Conservation (phyloP, 2,113 vertebrate species). For the Pholis gunnellus region DNA sequence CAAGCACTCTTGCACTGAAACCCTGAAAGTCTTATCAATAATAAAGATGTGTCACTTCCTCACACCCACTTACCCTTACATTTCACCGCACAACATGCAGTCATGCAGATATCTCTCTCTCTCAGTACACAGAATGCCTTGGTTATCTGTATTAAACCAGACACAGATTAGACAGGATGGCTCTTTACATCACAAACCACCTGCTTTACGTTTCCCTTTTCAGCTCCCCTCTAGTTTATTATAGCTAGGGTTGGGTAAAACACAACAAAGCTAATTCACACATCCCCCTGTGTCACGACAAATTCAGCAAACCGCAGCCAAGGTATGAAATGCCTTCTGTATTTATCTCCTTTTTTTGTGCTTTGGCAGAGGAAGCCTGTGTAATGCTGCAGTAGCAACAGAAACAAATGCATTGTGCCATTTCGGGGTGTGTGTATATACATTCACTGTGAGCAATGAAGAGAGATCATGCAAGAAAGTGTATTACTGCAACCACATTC, state of each 20-base stretch:
- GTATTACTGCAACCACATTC: conserved; percentile 51
- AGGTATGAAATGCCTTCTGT: conserved; percentile 23
- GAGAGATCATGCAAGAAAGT: conserved; percentile 40
- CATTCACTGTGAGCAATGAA: conserved; percentile 36
- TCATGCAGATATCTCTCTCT: conserved; percentile 1
- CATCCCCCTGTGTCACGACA: conserved; percentile 20
- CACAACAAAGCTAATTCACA: conserved; percentile 37
- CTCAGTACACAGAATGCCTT: not conserved
- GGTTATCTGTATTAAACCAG: conserved; percentile 29
- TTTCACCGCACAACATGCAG: not conserved
- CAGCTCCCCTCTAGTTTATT: not conserved
- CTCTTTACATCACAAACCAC: conserved; percentile 16
- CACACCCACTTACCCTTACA: not conserved
- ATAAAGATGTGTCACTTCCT: not conserved
- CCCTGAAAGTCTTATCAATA: not conserved
- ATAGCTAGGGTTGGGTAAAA: conserved; percentile 19
- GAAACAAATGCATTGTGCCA: conserved; percentile 35
- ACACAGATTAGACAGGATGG: conserved; percentile 15
- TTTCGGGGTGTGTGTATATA: conserved; percentile 21
- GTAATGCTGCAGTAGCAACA: conserved; percentile 22
- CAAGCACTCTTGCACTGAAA: not conserved
- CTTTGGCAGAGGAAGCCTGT: conserved; percentile 18
- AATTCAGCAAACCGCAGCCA: conserved; percentile 35
- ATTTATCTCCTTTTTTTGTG: conserved; percentile 35
- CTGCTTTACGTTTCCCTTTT: conserved; percentile 8